phyloP scores from a whole-genome alignment of 2,797 vertebrate species.

The Silurus lanzhouensis region DNA sequence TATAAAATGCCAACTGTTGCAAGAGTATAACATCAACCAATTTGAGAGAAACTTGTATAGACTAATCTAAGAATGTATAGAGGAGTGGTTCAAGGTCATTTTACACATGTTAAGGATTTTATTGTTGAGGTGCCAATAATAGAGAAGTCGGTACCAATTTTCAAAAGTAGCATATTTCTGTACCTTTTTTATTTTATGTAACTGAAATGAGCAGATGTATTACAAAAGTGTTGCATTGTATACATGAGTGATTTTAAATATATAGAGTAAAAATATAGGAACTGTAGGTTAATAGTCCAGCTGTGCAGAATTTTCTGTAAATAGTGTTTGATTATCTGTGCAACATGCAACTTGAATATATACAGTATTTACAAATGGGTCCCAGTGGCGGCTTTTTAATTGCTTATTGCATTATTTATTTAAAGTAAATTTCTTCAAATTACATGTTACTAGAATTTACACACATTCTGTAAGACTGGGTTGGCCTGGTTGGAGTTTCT shows the following conservation, averaged over 20 bases:
- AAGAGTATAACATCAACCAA: background rate
- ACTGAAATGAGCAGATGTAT: no score
- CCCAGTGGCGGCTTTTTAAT: background rate
- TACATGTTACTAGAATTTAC: background rate
- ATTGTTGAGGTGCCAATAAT: no score
- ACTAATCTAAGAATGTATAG: background rate
- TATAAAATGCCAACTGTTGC: background rate
- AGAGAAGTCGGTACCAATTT: no score
- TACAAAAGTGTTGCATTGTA: background rate
- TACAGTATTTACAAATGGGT: background rate
- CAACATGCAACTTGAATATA: background rate
- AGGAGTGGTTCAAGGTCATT: no score
- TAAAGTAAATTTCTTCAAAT: background rate
- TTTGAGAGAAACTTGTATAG: no score
- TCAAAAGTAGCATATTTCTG: no score
- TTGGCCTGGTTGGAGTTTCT: background rate
- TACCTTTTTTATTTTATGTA: no score
- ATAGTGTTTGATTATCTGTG: background rate
- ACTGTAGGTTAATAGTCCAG: conserved; percentile 1
- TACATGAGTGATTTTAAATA: no score
- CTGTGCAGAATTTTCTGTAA: background rate
- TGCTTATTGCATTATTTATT: background rate
- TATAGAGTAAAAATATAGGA: background rate
- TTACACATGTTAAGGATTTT: no score
- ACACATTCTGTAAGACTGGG: background rate